phyloP scores from a whole-genome alignment of 2,113 vertebrate genomes.

The Serilophus lunatus region DNA sequence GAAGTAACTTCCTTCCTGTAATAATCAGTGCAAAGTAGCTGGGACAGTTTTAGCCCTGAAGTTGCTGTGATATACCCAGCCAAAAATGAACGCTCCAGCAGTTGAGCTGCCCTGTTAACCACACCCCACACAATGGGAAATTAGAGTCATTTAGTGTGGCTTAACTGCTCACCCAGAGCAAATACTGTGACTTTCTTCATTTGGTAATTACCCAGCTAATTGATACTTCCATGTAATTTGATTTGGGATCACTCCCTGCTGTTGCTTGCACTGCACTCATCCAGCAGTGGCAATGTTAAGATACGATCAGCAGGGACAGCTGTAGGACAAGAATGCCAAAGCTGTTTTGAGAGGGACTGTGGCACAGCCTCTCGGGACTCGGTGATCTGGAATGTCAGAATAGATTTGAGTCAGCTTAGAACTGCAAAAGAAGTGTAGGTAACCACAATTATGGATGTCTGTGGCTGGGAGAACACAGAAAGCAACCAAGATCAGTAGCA shows the following conservation, averaged over 20 bases:
- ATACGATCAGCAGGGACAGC: conserved; percentile 39
- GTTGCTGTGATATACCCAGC: not conserved
- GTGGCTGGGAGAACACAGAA: not conserved
- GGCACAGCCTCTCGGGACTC: not conserved
- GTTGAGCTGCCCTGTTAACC: not conserved
- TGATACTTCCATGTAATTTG: conserved; percentile 26
- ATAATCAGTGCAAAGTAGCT: not conserved
- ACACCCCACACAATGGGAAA: conserved; percentile 6
- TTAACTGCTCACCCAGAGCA: conserved; percentile 17
- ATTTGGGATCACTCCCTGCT: conserved; percentile 39
- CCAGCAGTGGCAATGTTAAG: conserved; percentile 3
- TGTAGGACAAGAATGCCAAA: conserved; percentile 8
- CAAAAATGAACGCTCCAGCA: not conserved
- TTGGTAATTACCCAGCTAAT: conserved; percentile 29
- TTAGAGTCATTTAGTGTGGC: conserved; percentile 27
- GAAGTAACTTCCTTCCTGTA: not conserved
- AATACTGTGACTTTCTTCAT: not conserved
- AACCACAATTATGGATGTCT: not conserved
- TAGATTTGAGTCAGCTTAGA: not conserved
- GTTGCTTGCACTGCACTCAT: not conserved
- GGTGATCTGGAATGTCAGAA: not conserved
- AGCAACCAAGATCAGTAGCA: not conserved
- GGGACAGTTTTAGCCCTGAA: not conserved
- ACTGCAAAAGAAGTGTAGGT: not conserved
- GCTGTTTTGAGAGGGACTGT: not conserved